Evolutionary conservation across 2,888 invertebrate genomes (phyloP), one percentile per base, ranked within the genome.

Genomic region (Tenthredo distinguenda): DNA sequence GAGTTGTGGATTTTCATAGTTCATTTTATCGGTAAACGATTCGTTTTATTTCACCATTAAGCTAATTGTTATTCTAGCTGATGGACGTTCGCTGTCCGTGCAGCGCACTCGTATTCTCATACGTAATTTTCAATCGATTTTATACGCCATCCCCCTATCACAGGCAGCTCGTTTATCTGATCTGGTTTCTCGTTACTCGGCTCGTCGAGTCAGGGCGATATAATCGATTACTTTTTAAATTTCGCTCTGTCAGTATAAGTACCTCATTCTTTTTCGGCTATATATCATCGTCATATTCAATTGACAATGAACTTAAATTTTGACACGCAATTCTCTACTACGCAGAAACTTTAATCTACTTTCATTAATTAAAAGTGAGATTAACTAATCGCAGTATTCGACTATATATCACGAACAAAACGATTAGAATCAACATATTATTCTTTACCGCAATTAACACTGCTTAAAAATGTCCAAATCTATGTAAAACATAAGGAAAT

Each of bases 41-140:
- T 18, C 15, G 18, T 34, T 37, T 37, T 37, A 71, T 37, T 71
- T 37, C 71, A 62, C 62, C 62, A 62, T 62, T 74, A 74, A 40
- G 50, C 15, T 77, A 50, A 77, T 50, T 50, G 15, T 77, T 77
- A 34, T 55, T 26, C 7, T 55, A 77, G 12, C 77, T 31, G 47
- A 77, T 47, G 43, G 40, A 26, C 21, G 15, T 50, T 40, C 31
- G 26, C 50, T 50, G 50, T 77, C 31, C 26, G 26, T 50, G n/a
- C 37, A 71, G 15, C 2, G 21, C 47, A 47, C 43, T 74, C 9
- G 9, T 74, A 43, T 76, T 72, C 37, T 72, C 72, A 77, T 47
- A 18, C 37, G 31, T n/a, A 34, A 77, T 50, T 50, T 77, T 18
- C 18, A 10, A 76, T 76, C 76, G 76, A 76, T 76, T 50, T 76